Base-by-base conservation (phyloP, 1,140 invertebrate species). In the Tetranychus urticae region DNA sequence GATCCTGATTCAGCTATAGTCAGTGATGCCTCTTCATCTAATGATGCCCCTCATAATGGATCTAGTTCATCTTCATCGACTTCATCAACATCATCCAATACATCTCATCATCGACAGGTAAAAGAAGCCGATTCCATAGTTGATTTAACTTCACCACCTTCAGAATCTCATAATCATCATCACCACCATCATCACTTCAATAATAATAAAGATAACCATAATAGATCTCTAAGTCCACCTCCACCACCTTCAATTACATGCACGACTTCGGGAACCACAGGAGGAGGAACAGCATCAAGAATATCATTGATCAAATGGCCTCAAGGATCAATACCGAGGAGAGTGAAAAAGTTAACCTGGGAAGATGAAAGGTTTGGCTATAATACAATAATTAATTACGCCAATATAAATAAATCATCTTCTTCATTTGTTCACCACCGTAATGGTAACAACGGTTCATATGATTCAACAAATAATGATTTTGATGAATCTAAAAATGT, bases 281-380 rank as follows among this genome's bases (percentile, higher is more conserved):
- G 42, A 23, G 46, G 47, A 12, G 57, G 57, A 33, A 56, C 60
- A 13, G 60, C 42, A 14, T 64, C 63, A 10, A 42, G 60, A 46
- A 61, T 62, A 31, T 46, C 23, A 8, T 14, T 56, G n/a, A 56
- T 68, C 34, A 61, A 67, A 50, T 69, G 68, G 68, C 68, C 68
- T 13, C 66, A 12, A 79, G 80, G 79, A 73, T 78, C 79, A 10
- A 77, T 79, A 34, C 79, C 80, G 0, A 73, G 77, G 56, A 73
- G 80, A 61, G 79, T 83, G 0, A 83, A 83, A 67, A 83, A 83
- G 67, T 70, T 84, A 14, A 82, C 80, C 55, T 84, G 82, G 81
- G 80, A 82, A 65, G 81, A 84, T 68, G 81, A 83, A 64, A 62
- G 66, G 42, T 47, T 33, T 12, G 37, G 62, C 57, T 48, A 59